Conservation (phyloP, 2,888 invertebrate genomes). For the Megaustenia siamemsis region DNA sequence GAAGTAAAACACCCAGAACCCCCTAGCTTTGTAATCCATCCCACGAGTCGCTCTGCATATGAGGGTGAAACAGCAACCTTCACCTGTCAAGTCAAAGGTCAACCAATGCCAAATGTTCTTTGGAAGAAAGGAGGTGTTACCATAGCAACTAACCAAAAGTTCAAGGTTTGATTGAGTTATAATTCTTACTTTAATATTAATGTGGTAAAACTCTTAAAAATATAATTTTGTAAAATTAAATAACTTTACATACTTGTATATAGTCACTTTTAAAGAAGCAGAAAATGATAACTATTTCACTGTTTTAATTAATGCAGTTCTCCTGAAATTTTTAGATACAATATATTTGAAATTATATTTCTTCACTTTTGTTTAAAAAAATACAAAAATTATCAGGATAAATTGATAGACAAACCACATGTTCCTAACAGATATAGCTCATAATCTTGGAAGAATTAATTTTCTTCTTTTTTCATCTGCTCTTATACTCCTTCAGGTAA, state of each 20-base stretch:
- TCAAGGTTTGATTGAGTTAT: conserved; percentile 65
- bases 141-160: conserved; percentile 64
- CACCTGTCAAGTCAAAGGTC: conserved; percentile 81
- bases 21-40: conserved; percentile 82
- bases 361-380: too few species aligned
- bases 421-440: too few species aligned
- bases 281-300: background rate
- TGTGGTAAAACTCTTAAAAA: too few species aligned
- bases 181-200: background rate
- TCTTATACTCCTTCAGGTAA: too few species aligned
- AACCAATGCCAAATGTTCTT: conserved; percentile 76
- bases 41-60: conserved; percentile 81
- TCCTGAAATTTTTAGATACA: too few species aligned
- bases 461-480: too few species aligned
- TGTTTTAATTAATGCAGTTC: background rate
- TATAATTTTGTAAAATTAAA: too few species aligned
- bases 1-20: conserved; percentile 67
- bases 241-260: too few species aligned
- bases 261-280: too few species aligned
- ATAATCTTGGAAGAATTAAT: too few species aligned
- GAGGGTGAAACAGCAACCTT: conserved; percentile 85
- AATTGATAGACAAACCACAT: background rate
- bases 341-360: too few species aligned
- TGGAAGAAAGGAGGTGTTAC: conserved; percentile 75
- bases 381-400: too few species aligned